phyloP scores from a whole-genome alignment of 2,888 invertebrate species.

The Thyatira batis region DNA sequence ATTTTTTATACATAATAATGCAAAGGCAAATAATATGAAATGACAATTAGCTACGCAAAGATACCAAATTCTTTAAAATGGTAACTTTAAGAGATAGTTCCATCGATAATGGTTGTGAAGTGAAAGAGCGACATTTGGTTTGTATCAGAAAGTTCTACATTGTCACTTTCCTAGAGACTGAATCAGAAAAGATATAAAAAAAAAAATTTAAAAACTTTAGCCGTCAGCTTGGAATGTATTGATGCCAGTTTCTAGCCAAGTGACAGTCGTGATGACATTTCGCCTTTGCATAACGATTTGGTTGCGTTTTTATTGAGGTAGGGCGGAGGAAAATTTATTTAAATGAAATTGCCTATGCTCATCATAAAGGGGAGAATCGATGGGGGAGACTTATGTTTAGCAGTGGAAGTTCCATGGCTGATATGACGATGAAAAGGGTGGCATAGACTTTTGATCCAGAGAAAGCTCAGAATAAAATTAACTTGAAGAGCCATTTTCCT shows the following conservation, averaged over 20 bases:
- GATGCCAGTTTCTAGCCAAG: not conserved
- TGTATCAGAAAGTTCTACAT: too few species aligned
- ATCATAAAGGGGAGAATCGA: too few species aligned
- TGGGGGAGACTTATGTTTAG: too few species aligned
- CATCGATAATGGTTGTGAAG: slow-evolving; percentile 3
- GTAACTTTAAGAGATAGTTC: not conserved
- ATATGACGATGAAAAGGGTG: too few species aligned
- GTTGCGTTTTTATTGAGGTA: not conserved
- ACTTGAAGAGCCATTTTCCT: not conserved
- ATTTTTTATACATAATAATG: slow-evolving; percentile 5
- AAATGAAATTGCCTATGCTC: too few species aligned
- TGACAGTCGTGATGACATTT: not conserved
- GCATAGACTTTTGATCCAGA: too few species aligned
- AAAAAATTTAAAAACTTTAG: too few species aligned
- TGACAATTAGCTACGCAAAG: not conserved
- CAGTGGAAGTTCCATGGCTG: too few species aligned
- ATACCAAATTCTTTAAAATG: not conserved
- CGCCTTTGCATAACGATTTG: not conserved
- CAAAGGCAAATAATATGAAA: not conserved
- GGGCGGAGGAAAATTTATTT: not conserved
- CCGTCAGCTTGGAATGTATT: too few species aligned
- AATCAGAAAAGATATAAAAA: not conserved
- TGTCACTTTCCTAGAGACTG: not conserved
- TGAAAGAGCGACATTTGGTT: not conserved
- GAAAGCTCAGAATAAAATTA: too few species aligned